These are phyloP conservation scores for Parnassius mnemosyne DNA, from an alignment of 2,888 invertebrate genomes.

Conservation along the genomic window DNA sequence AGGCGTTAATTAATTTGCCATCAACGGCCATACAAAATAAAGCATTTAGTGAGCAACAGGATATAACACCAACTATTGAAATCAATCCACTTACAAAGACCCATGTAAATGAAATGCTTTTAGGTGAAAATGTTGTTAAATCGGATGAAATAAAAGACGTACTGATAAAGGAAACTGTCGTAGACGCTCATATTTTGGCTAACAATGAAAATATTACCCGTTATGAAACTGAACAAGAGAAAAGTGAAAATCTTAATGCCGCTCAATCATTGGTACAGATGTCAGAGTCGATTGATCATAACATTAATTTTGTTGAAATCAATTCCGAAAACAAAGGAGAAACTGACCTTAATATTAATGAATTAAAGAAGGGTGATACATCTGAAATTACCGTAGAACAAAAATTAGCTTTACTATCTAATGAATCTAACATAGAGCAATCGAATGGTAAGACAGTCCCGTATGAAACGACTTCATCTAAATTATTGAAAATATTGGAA, in stretches of 20 bases:
- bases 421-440: slow-evolving; percentile 48
- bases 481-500: slow-evolving; percentile 80
- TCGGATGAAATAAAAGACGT: slow-evolving; percentile 25
- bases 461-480: slow-evolving; percentile 71
- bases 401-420: slow-evolving; percentile 47
- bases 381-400: slow-evolving; percentile 42
- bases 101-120: slow-evolving; percentile 20
- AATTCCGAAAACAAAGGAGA: slow-evolving; percentile 45
- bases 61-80: slow-evolving; percentile 28
- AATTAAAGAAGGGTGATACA: slow-evolving; percentile 25
- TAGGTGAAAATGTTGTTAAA: slow-evolving; percentile 37
- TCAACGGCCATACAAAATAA: slow-evolving; percentile 63
- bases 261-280: slow-evolving; percentile 76
- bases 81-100: slow-evolving; percentile 22
- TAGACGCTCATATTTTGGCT: not conserved
- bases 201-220: slow-evolving; percentile 41
- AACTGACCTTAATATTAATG: slow-evolving; percentile 16
- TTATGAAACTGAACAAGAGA: slow-evolving; percentile 71
- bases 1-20: slow-evolving; percentile 71
- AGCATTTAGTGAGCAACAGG: slow-evolving; percentile 36
- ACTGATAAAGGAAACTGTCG: not conserved
- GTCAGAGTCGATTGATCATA: slow-evolving; percentile 70
- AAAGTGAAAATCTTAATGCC: slow-evolving; percentile 72
- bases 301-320: slow-evolving; percentile 51
- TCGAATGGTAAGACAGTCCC: slow-evolving; percentile 43